Evolutionary conservation across 2,888 invertebrate species (phyloP).

Genomic region (Bimastos eiseni): DNA sequence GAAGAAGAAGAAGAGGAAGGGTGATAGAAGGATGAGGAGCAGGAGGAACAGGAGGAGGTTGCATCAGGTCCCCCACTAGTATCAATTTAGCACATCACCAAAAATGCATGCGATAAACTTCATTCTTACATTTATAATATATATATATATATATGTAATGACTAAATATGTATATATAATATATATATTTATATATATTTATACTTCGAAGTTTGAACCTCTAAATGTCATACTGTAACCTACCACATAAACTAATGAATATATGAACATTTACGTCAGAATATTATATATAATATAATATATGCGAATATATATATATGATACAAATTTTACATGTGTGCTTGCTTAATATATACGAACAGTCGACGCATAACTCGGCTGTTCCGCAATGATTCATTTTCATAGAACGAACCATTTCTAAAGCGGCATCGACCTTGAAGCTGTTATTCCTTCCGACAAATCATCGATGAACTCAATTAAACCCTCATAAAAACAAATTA

Average conservation of each 20-base stretch:
- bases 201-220: too few relatives aligned
- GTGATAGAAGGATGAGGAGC: neutral
- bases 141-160: constrained; percentile 27
- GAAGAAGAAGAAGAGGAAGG: neutral
- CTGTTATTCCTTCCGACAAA: neutral
- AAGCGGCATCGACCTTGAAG: neutral
- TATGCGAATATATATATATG: constrained; percentile 33
- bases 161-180: constrained; percentile 16
- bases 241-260: too few relatives aligned
- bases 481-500: neutral
- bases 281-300: neutral
- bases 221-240: too few relatives aligned
- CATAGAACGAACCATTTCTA: neutral
- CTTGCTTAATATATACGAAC: neutral
- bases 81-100: neutral
- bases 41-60: neutral
- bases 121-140: constrained; percentile 17
- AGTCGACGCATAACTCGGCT: neutral
- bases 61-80: neutral
- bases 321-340: neutral
- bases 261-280: too few relatives aligned
- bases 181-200: neutral
- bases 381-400: neutral
- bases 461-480: neutral
- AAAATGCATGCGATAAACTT: neutral